A percentile compares a stretch with the other conserved stretches of the same genome.
Evolutionary conservation across 1,140 invertebrate species (phyloP).

Genomic region (Drosophila sp.): DNA sequence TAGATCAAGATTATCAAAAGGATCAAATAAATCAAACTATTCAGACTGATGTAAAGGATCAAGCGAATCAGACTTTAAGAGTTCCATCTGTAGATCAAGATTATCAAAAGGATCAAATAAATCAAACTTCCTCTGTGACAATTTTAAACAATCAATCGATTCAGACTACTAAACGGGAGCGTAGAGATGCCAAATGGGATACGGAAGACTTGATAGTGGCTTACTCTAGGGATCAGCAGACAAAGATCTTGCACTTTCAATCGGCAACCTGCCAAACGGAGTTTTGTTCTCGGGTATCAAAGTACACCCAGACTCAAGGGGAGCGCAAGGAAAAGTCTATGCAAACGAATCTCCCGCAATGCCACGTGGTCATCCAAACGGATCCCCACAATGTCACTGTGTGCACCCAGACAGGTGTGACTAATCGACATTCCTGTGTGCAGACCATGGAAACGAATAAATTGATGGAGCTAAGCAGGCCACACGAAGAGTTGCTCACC

Average conservation of each 20-base stretch:
- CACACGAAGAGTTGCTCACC: slow-evolving; percentile 4
- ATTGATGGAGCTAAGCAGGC: neutral
- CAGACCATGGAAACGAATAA: neutral
- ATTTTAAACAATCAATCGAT: too few relatives aligned
- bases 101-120: neutral
- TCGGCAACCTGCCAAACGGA: slow-evolving; percentile 29
- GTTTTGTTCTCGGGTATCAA: neutral
- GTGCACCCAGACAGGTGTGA: neutral
- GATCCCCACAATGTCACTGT: neutral
- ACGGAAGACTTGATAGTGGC: slow-evolving; percentile 30
- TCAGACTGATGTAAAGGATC: neutral
- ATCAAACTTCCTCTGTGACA: neutral
- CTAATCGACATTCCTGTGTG: neutral
- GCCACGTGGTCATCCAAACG: neutral
- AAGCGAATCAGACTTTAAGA: neutral
- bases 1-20: too few relatives aligned
- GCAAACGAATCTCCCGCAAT: neutral
- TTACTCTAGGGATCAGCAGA: slow-evolving; percentile 44
- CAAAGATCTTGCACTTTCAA: neutral
- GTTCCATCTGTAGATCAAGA: neutral
- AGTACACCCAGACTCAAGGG: slow-evolving; percentile 23
- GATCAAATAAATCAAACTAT: neutral
- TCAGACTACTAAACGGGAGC: neutral
- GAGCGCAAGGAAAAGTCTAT: neutral
- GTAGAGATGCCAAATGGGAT: slow-evolving; percentile 14